These are phyloP conservation scores for Liasis olivaceus DNA, from an alignment of 2,797 vertebrate genomes.

Conservation along the genomic window DNA sequence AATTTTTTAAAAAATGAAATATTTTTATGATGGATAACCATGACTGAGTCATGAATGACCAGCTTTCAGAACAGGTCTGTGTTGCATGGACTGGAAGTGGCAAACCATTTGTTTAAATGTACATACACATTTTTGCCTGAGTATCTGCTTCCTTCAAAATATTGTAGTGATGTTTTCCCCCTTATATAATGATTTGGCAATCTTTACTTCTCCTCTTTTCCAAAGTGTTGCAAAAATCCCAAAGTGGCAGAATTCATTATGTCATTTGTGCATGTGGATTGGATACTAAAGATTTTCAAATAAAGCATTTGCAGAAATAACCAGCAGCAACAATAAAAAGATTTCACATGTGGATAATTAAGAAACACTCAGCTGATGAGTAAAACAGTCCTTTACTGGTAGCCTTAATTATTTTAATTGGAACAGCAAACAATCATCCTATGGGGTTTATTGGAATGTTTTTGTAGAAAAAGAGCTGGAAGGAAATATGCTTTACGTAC, in stretches of 20 bases:
- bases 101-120: slow-evolving; percentile 59
- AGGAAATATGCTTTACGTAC: slow-evolving; percentile 64
- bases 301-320: slow-evolving; percentile 49
- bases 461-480: slow-evolving; percentile 62
- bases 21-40: slow-evolving; percentile 47
- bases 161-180: slow-evolving; percentile 48
- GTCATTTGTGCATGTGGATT: slow-evolving; percentile 48
- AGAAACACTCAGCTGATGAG: slow-evolving; percentile 68
- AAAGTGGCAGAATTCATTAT: slow-evolving; percentile 56
- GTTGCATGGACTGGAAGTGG: slow-evolving; percentile 64
- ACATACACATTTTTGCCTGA: slow-evolving; percentile 57
- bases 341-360: slow-evolving; percentile 61
- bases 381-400: slow-evolving; percentile 61
- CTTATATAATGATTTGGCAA: slow-evolving; percentile 42
- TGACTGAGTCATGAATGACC: slow-evolving; percentile 58
- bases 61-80: slow-evolving; percentile 58
- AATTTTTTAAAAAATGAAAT: not conserved
- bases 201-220: slow-evolving; percentile 14
- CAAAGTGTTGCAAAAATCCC: slow-evolving; percentile 51
- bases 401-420: slow-evolving; percentile 69
- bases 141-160: slow-evolving; percentile 47
- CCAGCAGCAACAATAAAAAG: slow-evolving; percentile 37
- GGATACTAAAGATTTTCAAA: slow-evolving; percentile 58
- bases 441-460: slow-evolving; percentile 60
- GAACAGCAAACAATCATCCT: slow-evolving; percentile 64